These are phyloP conservation scores for Heterohyrax brucei DNA, from an alignment of 2,797 vertebrate genomes.

Conservation along the genomic window DNA sequence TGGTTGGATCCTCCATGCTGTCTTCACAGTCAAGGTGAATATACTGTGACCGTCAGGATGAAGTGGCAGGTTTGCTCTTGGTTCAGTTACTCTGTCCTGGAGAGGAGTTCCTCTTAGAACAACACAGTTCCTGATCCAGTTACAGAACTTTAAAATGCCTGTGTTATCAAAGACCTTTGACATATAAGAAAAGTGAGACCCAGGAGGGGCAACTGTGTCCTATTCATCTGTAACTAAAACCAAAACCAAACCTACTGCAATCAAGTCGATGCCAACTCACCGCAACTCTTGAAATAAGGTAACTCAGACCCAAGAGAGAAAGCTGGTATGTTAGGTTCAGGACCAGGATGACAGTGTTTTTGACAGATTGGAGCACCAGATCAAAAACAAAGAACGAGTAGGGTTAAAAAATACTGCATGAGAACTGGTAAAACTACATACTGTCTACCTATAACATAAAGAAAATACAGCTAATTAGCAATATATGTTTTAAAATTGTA, in stretches of 20 bases:
- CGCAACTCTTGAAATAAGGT: neutral
- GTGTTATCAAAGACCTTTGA: neutral
- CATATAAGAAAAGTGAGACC: neutral
- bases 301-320: neutral
- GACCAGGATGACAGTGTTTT: neutral
- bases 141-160: neutral
- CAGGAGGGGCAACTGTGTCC: neutral
- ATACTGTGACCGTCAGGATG: neutral
- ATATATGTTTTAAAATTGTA: neutral
- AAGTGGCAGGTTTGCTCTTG: neutral
- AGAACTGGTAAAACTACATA: neutral
- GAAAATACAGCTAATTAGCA: neutral
- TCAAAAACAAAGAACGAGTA: conserved; percentile 17
- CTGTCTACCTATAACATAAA: neutral
- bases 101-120: neutral
- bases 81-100: neutral
- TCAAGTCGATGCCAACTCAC: neutral
- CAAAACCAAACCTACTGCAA: neutral
- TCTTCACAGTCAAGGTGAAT: neutral
- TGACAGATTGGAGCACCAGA: neutral
- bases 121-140: too few relatives aligned
- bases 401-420: neutral
- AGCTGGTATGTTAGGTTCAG: neutral
- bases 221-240: neutral
- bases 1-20: neutral